A percentile compares a stretch with the other conserved stretches of the same genome.
Evolutionary conservation across 2,113 vertebrate genomes (phyloP).

Genomic region (Peromyscus maniculatus): DNA sequence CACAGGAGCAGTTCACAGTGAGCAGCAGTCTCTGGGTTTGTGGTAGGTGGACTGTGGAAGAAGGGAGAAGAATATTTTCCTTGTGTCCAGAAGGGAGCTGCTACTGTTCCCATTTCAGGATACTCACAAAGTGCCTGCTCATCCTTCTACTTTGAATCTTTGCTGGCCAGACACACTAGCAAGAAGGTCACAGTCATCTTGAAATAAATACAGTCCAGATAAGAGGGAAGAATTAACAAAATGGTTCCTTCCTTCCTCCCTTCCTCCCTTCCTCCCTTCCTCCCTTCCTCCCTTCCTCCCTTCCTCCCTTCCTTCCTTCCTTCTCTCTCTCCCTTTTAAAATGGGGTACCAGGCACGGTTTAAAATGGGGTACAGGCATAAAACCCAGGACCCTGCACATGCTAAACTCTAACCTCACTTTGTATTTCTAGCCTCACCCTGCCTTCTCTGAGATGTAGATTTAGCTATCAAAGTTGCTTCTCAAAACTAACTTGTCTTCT

Average conservation of each 20-base stretch:
- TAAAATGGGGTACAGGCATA: too few relatives aligned
- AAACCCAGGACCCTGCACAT: too few relatives aligned
- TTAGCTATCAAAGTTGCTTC: slow-evolving; percentile 41
- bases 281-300: background rate
- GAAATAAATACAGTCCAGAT: background rate
- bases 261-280: too few relatives aligned
- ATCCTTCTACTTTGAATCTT: background rate
- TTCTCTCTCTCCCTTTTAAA: too few relatives aligned
- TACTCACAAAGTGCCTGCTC: background rate
- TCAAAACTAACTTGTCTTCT: slow-evolving; percentile 33
- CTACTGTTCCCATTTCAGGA: background rate
- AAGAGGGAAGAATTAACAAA: background rate
- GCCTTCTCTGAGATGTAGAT: slow-evolving; percentile 42
- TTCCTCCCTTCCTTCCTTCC: background rate
- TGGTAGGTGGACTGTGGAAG: background rate
- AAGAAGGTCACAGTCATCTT: background rate
- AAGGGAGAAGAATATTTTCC: background rate
- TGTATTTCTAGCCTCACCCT: fast-evolving
- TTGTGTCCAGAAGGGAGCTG: background rate
- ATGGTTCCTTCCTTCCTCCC: background rate
- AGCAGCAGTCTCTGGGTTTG: background rate
- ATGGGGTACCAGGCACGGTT: too few relatives aligned
- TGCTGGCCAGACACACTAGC: background rate
- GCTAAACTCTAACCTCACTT: background rate
- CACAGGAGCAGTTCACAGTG: background rate